Percentiles rank a stretch among this genome's conserved stretches.
These are phyloP conservation scores for Muscicapa striata DNA, from an alignment of 2,797 vertebrate species.

Conservation along the genomic window DNA sequence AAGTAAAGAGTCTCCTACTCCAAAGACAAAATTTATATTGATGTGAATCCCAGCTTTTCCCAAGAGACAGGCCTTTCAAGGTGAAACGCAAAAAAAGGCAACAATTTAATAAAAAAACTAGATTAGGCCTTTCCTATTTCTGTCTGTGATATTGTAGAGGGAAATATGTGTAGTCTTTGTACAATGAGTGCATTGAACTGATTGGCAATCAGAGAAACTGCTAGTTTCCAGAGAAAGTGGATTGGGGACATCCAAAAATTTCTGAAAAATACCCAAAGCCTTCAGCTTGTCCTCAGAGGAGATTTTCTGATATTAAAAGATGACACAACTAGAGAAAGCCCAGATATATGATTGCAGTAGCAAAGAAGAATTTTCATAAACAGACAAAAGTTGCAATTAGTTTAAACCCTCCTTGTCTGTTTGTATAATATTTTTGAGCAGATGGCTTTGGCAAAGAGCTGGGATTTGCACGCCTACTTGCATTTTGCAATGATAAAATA, in stretches of 20 bases:
- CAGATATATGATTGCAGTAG: not conserved
- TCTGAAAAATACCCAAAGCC: not conserved
- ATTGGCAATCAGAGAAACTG: not conserved
- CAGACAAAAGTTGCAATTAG: conserved; percentile 63
- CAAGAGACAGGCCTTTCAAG: not conserved
- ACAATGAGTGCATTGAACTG: not conserved
- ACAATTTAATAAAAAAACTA: not conserved
- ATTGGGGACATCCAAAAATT: not conserved
- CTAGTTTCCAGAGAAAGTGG: not conserved
- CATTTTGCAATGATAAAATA: conserved; percentile 67
- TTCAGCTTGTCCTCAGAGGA: not conserved
- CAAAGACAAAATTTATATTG: not conserved
- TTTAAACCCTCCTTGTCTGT: conserved; percentile 58
- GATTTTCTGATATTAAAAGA: not conserved
- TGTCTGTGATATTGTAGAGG: not conserved
- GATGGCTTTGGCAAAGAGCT: conserved; percentile 69
- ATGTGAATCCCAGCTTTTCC: not conserved
- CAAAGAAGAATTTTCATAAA: conserved; percentile 39
- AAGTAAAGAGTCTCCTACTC: not conserved
- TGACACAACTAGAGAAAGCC: not conserved
- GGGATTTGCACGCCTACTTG: conserved; percentile 63
- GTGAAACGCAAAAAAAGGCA: not conserved
- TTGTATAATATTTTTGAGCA: conserved; percentile 64
- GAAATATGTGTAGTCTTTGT: not conserved
- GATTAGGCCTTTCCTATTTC: not conserved